Evolutionary conservation across 1,140 invertebrate genomes (phyloP).

Genomic region (Polypedilum vanderplanki): DNA sequence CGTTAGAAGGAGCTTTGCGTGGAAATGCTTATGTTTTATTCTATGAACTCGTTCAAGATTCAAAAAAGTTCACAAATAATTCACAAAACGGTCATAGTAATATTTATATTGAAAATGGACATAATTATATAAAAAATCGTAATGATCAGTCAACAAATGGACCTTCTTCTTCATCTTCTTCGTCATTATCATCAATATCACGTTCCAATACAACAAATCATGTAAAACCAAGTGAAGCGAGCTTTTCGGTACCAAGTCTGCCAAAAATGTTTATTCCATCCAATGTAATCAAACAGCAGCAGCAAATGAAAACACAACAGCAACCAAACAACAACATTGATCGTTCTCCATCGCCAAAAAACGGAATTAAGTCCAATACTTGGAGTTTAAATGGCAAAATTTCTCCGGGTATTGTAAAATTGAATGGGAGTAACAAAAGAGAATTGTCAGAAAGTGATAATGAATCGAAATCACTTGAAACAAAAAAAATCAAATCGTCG

Average conservation of each 20-base stretch:
- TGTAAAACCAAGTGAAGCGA: not conserved
- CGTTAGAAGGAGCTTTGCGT: slow-evolving; percentile 63
- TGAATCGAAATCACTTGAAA: too few species aligned
- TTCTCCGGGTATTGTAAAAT: slow-evolving; percentile 36
- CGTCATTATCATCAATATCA: not conserved
- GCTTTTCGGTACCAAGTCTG: slow-evolving; percentile 30
- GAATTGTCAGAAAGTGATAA: slow-evolving; percentile 36
- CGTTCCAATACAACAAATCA: not conserved
- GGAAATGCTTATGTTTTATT: slow-evolving; percentile 87
- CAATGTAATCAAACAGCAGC: slow-evolving; percentile 27
- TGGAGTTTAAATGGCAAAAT: slow-evolving; percentile 34
- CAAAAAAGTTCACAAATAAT: slow-evolving; percentile 34
- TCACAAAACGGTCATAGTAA: slow-evolving; percentile 19
- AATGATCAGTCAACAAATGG: not conserved
- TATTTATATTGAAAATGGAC: not conserved
- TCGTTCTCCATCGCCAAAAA: slow-evolving; percentile 41
- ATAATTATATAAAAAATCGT: not conserved
- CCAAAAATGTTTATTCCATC: slow-evolving; percentile 32
- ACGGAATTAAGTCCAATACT: slow-evolving; percentile 17
- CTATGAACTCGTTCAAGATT: slow-evolving; percentile 63
- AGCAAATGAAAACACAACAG: slow-evolving; percentile 34
- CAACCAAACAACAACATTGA: slow-evolving; percentile 42
- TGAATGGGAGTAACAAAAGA: slow-evolving; percentile 33
- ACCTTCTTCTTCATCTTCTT: not conserved
- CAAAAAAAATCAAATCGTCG: slow-evolving; percentile 39